Evolutionary conservation across 2,888 invertebrate genomes (phyloP), one percentile per base, ranked within the genome.

Genomic region (Dioctria rufipes): DNA sequence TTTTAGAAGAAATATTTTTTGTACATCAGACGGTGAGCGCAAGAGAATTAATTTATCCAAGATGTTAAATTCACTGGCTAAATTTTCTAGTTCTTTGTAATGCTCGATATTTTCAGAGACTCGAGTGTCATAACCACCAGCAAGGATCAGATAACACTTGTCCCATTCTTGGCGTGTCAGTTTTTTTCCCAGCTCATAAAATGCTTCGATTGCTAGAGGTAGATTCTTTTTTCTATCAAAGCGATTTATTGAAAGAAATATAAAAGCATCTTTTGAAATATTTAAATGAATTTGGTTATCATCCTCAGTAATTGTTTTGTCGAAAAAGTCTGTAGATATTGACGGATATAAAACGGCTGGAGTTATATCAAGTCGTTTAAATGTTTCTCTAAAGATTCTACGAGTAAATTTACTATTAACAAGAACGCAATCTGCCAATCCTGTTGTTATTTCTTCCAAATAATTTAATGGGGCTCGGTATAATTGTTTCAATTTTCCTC

Each of bases 381-480:
- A 99, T 79, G 98, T 98, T 83, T 94, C 91, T 84, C 92, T 92
- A 86, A 98, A 98, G 0, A 98, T 93, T 77, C 92, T 90, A n/a
- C 94, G 93, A n/a, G 99, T 99, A 87, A 97, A 99, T 86, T 94
- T 92, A 86, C 98, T 99, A 88, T 99, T 99, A 0, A 99, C 99
- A 81, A 99, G 90, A 79, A 99, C 93, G 85, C 94, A 92, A 88
- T 99, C 95, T 3, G 99, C 98, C 89, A 92, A 90, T 5, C 94
- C 94, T 2, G 98, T 95, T 0, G 98, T 96, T 80, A 92, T 90
- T 87, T 97, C 96, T 88, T 99, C 99, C 0, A 98, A 84, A 92
- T 93, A 96, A 88, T 99, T 96, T 37, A 99, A 90, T 0, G 98
- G 96, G 0, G 90, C 90, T 71, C 99, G 92, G 87, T 99, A 99